These are phyloP conservation scores for Falco columbarius DNA, from an alignment of 2,797 vertebrate genomes.

Conservation along the genomic window DNA sequence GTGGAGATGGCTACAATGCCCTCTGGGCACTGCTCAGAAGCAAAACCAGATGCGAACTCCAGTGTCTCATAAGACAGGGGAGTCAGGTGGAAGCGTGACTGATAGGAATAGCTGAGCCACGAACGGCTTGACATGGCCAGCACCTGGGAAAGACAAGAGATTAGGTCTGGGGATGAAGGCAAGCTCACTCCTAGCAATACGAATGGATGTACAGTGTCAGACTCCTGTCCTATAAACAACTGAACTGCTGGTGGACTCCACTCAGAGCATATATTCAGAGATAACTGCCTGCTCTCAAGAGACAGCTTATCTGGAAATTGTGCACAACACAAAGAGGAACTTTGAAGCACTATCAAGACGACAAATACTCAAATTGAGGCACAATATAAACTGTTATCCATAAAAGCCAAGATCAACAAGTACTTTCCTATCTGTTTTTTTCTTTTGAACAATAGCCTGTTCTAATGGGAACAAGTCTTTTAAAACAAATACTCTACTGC, in stretches of 20 bases:
- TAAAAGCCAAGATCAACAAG: not conserved
- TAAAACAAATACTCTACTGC: not conserved
- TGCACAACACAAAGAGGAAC: fast-evolving
- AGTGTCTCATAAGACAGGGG: conserved; percentile 95
- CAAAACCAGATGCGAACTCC: conserved; percentile 97
- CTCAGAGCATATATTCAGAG: not conserved
- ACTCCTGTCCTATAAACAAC: not conserved
- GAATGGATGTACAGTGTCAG: fast-evolving
- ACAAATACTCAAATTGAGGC: not conserved
- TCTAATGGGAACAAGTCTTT: not conserved
- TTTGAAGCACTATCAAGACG: not conserved
- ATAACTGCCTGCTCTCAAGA: not conserved
- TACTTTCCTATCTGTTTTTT: not conserved
- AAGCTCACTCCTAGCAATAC: not conserved
- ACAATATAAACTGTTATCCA: not conserved
- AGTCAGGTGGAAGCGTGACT: conserved; percentile 96
- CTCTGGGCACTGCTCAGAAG: conserved; percentile 97
- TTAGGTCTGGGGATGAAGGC: not conserved
- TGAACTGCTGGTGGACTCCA: not conserved
- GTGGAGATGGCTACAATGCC: conserved; percentile 99
- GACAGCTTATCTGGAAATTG: not conserved
- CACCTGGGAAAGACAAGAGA: conserved; percentile 79
- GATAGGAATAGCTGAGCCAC: conserved; percentile 98
- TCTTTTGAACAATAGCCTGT: not conserved
- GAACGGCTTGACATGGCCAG: conserved; percentile 98